phyloP scores from a whole-genome alignment of 2,888 invertebrate genomes.

The Pachymerium ferrugineum region DNA sequence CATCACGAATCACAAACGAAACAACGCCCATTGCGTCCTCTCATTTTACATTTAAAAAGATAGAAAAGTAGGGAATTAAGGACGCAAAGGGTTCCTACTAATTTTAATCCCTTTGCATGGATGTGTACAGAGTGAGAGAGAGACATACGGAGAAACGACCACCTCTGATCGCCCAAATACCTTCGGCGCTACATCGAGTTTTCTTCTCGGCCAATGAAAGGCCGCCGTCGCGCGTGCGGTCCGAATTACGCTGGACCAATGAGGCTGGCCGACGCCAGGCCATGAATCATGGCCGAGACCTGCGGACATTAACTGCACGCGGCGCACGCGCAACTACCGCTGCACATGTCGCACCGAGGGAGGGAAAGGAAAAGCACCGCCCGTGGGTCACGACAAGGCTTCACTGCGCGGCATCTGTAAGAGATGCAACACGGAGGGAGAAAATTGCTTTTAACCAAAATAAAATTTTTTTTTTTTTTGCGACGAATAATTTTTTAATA shows the following conservation, averaged over 20 bases:
- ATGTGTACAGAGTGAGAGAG: background rate
- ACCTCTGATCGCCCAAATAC: slow-evolving; percentile 8
- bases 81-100: background rate
- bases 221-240: background rate
- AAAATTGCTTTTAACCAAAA: background rate
- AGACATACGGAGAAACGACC: background rate
- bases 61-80: slow-evolving; percentile 19
- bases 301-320: slow-evolving; percentile 9
- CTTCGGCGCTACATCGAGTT: background rate
- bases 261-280: slow-evolving; percentile 6
- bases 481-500: background rate
- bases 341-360: slow-evolving; percentile 4
- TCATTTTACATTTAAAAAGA: slow-evolving; percentile 11
- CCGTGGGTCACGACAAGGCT: background rate
- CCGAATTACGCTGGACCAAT: slow-evolving; percentile 17
- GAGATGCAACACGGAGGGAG: background rate
- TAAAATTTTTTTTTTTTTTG: background rate
- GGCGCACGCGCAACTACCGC: slow-evolving; percentile 16
- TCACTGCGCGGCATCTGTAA: background rate
- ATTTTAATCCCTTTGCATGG: slow-evolving; percentile 5
- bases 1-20: background rate
- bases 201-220: background rate
- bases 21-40: slow-evolving; percentile 7
- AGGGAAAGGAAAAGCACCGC: background rate
- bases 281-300: slow-evolving; percentile 17